Conservation (phyloP, 2,113 vertebrate genomes). For the Pluvialis apricaria region DNA sequence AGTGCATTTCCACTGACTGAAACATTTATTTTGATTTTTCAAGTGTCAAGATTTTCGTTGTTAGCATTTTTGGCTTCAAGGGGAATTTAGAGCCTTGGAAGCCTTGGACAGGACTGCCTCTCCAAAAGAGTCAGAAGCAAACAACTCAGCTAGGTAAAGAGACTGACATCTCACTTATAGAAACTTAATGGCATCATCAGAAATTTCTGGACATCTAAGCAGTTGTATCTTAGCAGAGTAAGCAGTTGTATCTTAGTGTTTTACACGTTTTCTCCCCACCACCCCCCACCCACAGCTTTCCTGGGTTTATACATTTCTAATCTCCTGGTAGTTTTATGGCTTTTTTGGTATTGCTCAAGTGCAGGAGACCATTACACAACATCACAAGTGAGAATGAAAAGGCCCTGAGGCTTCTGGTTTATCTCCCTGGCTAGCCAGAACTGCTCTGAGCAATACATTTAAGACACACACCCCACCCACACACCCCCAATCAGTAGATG, state of each 20-base stretch:
- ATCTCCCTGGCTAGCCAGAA: not conserved
- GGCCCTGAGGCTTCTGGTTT: not conserved
- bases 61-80: not conserved
- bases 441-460: not conserved
- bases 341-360: not conserved
- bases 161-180: not conserved
- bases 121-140: not conserved
- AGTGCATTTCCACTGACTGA: not conserved
- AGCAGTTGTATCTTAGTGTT: not conserved
- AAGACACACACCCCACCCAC: not conserved
- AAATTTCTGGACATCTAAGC: not conserved
- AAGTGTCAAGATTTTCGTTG: not conserved
- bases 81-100: not conserved
- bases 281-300: not conserved
- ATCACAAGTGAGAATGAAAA: not conserved
- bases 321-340: not conserved
- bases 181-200: not conserved
- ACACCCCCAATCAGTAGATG: not conserved
- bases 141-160: not conserved
- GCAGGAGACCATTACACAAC: not conserved
- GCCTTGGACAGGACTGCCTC: not conserved
- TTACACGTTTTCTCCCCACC: not conserved
- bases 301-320: not conserved
- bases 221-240: not conserved
- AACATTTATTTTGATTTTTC: not conserved